Evolutionary conservation across 1,140 invertebrate species (phyloP), one percentile per base, ranked within the genome.

Genomic region (Atopsyche davidsoni): DNA sequence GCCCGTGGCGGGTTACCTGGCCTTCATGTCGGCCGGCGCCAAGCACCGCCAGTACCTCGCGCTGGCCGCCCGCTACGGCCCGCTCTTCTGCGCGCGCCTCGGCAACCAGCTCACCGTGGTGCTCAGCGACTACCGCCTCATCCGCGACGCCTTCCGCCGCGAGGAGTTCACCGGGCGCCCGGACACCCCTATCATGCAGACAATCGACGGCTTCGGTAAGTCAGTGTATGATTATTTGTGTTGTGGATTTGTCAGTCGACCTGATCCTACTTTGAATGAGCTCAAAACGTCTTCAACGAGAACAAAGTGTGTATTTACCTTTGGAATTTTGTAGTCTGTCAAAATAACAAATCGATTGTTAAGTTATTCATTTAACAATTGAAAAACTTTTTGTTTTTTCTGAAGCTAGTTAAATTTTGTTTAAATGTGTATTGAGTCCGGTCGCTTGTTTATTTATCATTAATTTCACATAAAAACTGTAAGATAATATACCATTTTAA

Each of bases 151-250:
- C 14, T 94, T 95, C 65, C 74, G 84, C 0, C 78, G 80, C 13
- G 86, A 89, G 60, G 87, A 90, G 59, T 91, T 93, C 69, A 88
- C 86, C 51, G 89, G 85, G 19, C 77, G 90, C 41, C 92, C 91
- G 11, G 81, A 82, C 58, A 89, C 82, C 10, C 85, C 87, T 32
- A 83, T 93, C 59, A 89, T 82, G 72, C 80, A 84, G 57, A 86
- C 92, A n/a, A 75, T 94, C 19, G 87, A 85, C 61, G 90, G 89
- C 60, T 91, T 89, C 49, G 91, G 90, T 93, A 68, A 90, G 83
- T 84, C 16, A 7, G 14, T 16, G n/a, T n/a, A n/a, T 13, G n/a
- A 23, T 2, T 46, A n/a, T 31, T 28, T n/a, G 25, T 28, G 25
- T 28, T 7, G 6, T 28, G 25, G 6, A 7, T n/a, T 28, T 7